phyloP scores from a whole-genome alignment of 2,113 vertebrate genomes.

The Podilymbus podiceps region DNA sequence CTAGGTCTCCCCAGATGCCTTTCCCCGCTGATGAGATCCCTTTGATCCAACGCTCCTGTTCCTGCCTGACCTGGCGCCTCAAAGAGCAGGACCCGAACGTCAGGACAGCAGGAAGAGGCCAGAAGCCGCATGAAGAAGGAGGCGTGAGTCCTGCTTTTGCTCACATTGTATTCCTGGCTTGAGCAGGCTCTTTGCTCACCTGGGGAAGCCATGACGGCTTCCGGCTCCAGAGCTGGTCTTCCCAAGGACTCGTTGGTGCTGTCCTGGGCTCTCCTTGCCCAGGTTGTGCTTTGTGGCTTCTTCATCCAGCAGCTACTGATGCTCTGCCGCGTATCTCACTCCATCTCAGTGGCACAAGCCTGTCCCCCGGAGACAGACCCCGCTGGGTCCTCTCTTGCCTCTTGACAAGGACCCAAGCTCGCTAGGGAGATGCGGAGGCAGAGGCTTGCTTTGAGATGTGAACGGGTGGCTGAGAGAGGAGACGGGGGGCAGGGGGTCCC shows the following conservation, averaged over 20 bases:
- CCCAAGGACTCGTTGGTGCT: background rate
- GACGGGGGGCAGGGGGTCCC: background rate
- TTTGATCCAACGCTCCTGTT: background rate
- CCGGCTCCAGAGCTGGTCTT: background rate
- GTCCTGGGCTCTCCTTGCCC: background rate
- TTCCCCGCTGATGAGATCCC: background rate
- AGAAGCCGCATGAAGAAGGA: background rate
- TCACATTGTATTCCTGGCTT: background rate
- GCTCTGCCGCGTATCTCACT: rapidly evolving
- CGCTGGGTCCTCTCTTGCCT: background rate
- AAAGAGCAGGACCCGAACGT: background rate
- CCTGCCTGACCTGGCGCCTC: background rate
- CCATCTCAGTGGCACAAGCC: background rate
- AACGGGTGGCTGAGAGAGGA: background rate
- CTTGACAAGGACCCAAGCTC: background rate
- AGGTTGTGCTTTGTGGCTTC: background rate
- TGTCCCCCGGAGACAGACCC: background rate
- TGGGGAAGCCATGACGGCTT: rapidly evolving
- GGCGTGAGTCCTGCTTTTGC: background rate
- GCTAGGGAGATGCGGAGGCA: rapidly evolving
- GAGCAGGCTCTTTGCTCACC: background rate
- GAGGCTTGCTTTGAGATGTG: background rate
- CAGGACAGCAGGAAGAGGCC: background rate
- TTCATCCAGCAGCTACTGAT: background rate
- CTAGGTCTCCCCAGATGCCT: background rate